Percentiles rank a stretch among this genome's conserved stretches.
Conservation (phyloP, 2,888 invertebrate species). For the Myopa tessellatipennis region DNA sequence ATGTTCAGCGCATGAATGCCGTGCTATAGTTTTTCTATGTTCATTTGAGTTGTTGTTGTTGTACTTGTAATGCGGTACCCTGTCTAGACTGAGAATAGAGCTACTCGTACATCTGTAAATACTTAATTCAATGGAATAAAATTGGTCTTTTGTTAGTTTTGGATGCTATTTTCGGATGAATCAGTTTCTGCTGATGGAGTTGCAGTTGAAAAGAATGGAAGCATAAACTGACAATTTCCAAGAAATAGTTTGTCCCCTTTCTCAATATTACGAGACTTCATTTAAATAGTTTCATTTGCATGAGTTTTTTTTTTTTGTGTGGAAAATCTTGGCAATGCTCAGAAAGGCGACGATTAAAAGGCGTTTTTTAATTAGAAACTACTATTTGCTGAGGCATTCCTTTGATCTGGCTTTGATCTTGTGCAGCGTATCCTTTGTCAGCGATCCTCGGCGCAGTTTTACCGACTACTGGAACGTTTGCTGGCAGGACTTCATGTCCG, state of each 20-base stretch:
- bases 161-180: slow-evolving; percentile 4
- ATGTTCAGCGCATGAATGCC: slow-evolving; percentile 10
- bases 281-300: slow-evolving; percentile 6
- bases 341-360: background rate
- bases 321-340: background rate
- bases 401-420: background rate
- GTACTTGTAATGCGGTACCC: background rate
- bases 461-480: background rate
- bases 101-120: background rate
- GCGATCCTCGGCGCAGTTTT: background rate
- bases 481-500: slow-evolving; percentile 30
- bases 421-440: background rate
- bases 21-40: background rate
- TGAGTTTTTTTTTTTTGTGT: background rate
- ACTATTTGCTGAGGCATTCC: background rate
- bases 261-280: background rate
- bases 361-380: slow-evolving; percentile 9
- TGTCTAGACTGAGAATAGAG: background rate
- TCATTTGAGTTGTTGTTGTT: background rate
- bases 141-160: slow-evolving; percentile 6
- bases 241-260: slow-evolving; percentile 7
- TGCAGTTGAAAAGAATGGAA: background rate
- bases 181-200: background rate
- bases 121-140: background rate
- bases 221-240: background rate